Evolutionary conservation across 2,113 vertebrate genomes (phyloP).

Genomic region (Casuarius casuarius): DNA sequence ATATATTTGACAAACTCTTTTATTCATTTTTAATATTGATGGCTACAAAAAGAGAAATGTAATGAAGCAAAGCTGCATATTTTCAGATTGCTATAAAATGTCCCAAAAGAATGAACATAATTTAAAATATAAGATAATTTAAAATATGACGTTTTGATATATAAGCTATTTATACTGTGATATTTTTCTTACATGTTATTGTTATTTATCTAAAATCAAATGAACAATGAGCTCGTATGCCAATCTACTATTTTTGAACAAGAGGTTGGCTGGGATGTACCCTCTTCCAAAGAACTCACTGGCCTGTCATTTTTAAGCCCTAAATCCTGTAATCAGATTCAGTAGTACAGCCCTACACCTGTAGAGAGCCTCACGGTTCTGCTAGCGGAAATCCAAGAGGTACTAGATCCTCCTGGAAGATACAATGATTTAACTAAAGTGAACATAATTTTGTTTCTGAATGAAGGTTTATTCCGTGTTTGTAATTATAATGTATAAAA

Average conservation of each 20-base stretch:
- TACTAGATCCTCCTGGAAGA: not conserved
- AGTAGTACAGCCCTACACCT: not conserved
- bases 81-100: not conserved
- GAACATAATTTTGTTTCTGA: constrained; percentile 32
- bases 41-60: not conserved
- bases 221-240: not conserved
- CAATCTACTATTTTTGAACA: not conserved
- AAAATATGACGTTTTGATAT: not conserved
- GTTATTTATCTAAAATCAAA: not conserved
- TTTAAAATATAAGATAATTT: not conserved
- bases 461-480: not conserved
- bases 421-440: constrained; percentile 10
- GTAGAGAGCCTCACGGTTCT: not conserved
- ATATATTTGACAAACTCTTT: not conserved
- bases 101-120: not conserved
- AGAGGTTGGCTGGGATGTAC: not conserved
- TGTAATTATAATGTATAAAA: not conserved
- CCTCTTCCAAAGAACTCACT: not conserved
- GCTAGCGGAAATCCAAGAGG: not conserved
- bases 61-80: not conserved
- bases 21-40: not conserved
- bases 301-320: constrained; percentile 25
- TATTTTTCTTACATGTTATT: not conserved
- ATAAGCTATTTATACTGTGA: not conserved
- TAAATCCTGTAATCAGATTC: constrained; percentile 46